Base-by-base conservation (phyloP, 2,797 vertebrate species). In the Gymnoscopelus braueri region DNA sequence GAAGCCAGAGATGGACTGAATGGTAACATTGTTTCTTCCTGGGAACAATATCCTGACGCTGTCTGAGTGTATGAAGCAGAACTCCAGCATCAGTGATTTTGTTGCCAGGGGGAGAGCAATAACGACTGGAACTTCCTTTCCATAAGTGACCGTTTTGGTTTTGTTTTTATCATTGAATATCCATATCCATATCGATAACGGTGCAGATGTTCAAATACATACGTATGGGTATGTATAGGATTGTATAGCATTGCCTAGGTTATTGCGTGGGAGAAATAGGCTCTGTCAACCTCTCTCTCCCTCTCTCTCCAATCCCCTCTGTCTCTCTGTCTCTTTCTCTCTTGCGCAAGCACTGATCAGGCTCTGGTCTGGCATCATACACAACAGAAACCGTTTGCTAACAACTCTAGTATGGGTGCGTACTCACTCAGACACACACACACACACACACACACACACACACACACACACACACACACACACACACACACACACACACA, bases 61-160 rank as follows among this genome's bases (percentile, higher is more conserved):
- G 95, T 89, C 84, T 89, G 95, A 92, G 95, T 95, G 92, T 93
- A 87, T 89, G 74, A 82, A 93, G 80, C 80, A 89, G 92, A 95
- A 94, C 96, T 96, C 95, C 95, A 97, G 96, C 95, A 96, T 96
- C 95, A 95, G 95, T 95, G 95, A 96, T 97, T 96, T 96, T 96
- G 95, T 96, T 96, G 94, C 94, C 92, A 91, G 91, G 81, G 92
- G 92, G 90, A 93, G 69, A 85, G 93, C 86, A 57, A 71, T 74
- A 86, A 69, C 94, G 77, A 69, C 91, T 24, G 73, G 23, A 81
- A 60, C 52, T 0, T 69, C 24, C 15, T 32, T 23, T 52, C 49
- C 51, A 44, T 71, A 60, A 55, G 3, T 39, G 3, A 49, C 8
- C 24, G 14, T 3, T 44, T 53, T 4, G 4, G n/a, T 56, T 50